Evolutionary conservation across 2,113 vertebrate genomes (phyloP), one percentile per base, ranked within the genome.

Genomic region (Brachionichthys hirsutus): DNA sequence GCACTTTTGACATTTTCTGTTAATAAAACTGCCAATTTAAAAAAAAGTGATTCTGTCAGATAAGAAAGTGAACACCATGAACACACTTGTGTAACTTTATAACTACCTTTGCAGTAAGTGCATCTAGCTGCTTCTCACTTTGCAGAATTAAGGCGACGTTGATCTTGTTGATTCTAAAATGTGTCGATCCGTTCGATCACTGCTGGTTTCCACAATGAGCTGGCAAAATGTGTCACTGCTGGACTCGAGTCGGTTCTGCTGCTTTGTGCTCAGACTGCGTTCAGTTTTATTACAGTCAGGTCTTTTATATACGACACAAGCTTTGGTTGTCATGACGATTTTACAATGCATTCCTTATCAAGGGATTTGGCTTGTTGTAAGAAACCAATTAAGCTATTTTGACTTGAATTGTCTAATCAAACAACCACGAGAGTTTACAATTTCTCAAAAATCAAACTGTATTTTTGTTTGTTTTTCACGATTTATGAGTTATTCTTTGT

Each of bases 401-500:
- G 12, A 49, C 20, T 19, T 60, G 16, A 30, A 12, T 59, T 19
- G 19, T 51, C 15, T n/a, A 47, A 19, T 50, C 2, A 38, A 36
- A 24, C 9, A 7, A 35, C 1, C 1, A 34, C 7, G 15, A 50
- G 8, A 15, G 2, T 24, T 19, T 17, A 22, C 47, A 49, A 22
- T 12, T 49, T 22, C 22, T 20, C 46, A 22, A 38, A 35, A 44
- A 24, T 53, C 41, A 20, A 17, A 56, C 53, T 42, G 30, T 2
- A 30, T 8, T 30, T 30, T 40, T 54, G 12, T 62, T 12, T 53
- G 12, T 50, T 15, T 58, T 54, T 19, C 1, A 41, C 6, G 48
- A 59, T 22, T 48, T 63, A 62, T 73, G 55, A 36, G 24, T 12
- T 9, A 38, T 41, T 19, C 72, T 67, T 61, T 67, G 43, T 61